Base-by-base conservation (phyloP, 2,113 vertebrate species). In the Passer montanus region DNA sequence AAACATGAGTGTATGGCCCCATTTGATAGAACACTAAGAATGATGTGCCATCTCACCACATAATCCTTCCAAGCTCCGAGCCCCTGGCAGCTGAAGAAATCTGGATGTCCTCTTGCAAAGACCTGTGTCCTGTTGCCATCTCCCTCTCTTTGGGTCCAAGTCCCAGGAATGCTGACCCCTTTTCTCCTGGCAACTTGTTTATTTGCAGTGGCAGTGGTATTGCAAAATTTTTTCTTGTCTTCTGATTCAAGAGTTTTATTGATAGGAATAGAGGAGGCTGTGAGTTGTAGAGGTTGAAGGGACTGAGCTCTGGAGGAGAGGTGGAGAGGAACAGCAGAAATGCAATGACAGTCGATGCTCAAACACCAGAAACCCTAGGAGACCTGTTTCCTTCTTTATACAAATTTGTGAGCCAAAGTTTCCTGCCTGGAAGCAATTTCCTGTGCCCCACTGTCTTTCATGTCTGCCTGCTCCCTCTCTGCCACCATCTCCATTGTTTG, bases 21-120 rank as follows among this genome's bases (percentile, higher is more conserved):
- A 0, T 85, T 47, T 58, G 52, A 18, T 18, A 35, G 67, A 55
- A n/a, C 43, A 26, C 22, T 26, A 72, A 63, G 49, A 31, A 60
- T 5, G 20, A n/a, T 35, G 24, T 22, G 20, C 35, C 11, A 0
- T 59, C 68, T 63, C 0, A 3, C 39, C 63, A 31, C 0, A 0
- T 7, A 14, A 37, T 8, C 44, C 53, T 37, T 33, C 63, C 17
- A 19, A 73, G 20, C 43, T 33, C 3, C 0, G 2, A 63, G 50
- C 13, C 5, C 1, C 55, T 1, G 17, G 26, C 27, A 1, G 2
- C 63, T 49, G 66, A 43, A 41, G 67, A 49, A 62, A 56, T 9
- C 8, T 3, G 21, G 21, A 27, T 2, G 1, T 37, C 78, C 50
- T 64, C 31, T 44, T 82, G 28, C 28, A 67, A 28, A 41, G 14